Base-by-base conservation (phyloP, 2,888 invertebrate species). In the Nomada fucata region DNA sequence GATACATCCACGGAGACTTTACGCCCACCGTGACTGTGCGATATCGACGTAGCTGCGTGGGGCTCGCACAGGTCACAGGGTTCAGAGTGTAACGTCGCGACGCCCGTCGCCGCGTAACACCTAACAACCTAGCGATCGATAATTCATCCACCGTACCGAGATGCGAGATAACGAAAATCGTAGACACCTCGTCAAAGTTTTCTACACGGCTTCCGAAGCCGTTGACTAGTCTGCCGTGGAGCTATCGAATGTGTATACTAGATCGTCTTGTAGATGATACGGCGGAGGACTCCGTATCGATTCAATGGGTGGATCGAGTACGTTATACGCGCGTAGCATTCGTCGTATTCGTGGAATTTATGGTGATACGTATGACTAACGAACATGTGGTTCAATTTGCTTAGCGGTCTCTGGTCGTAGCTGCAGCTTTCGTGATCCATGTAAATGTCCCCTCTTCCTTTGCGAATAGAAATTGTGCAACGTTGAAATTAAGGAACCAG, bases 81-180 rank as follows among this genome's bases (percentile, higher is more conserved):
- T 61, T 42, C 65, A 50, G 20, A 52, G 65, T 72, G 79, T 36
- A 36, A 36, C 36, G 7, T 36, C 36, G 36, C 36, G 36, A 36
- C 29, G 29, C 29, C 59, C 79, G 55, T 23, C 67, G 59, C 20
- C 15, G 15, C 61, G 68, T 84, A 83, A 88, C 85, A 89, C 86
- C 76, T 82, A 83, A 88, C 85, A 88, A 87, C 75, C 63, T 61
- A 50, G 29, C 82, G 86, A 87, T 88, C 90, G 76, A 88, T 89
- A 89, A 83, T 83, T 82, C 78, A 86, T 87, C 82, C 75, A 53
- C 68, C 69, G 75, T 71, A 1, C 36, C 36, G 36, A 69, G 87
- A 88, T 86, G 75, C 76, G 55, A 81, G 85, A 87, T 86, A 89
- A 87, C 85, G 82, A 84, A 83, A 83, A 85, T 86, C 84, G 72